Base-by-base conservation (phyloP, 2,113 vertebrate species). In the Notarius lentiginosus region DNA sequence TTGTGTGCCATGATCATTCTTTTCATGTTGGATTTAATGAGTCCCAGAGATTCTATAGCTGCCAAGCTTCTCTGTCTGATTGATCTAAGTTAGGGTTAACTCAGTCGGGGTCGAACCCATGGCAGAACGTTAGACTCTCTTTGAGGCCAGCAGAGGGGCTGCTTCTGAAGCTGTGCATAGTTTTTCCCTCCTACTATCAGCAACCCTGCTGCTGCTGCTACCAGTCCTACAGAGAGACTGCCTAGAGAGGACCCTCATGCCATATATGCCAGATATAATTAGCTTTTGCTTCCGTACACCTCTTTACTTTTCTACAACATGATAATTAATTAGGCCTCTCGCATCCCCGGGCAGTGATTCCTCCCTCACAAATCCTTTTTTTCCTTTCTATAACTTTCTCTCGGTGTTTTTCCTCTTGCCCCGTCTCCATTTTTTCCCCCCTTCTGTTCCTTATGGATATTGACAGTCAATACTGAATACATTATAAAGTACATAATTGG, bases 251-350 rank as follows among this genome's bases (percentile, higher is more conserved):
- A 65, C 75, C 87, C 87, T 88, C 75, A 58, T 49, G 47, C 22
- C 83, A 87, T 75, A 77, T 84, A 73, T 60, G 77, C 77, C 91
- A 93, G 92, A 92, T 94, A 94, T 96, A 94, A 95, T 96, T 95
- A 95, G 91, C 84, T 84, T 66, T 63, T 73, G 86, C 77, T 88
- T 86, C 81, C 73, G 84, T 85, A 73, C 72, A 63, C 83, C 79
- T 86, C 86, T 81, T 90, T 68, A 77, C 61, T 82, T 84, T 90
- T 87, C 75, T 87, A 83, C 84, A 72, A 86, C 51, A 82, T 87
- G 72, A 87, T 90, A 88, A 91, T 91, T 89, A 87, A 90, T 90
- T 90, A 89, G 90, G 88, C 58, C 73, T 88, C 77, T 72, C 18
- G 4, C 51, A 83, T 87, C 90, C 85, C 84, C 72, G 10, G 80